Conservation (phyloP, 2,797 vertebrate species). For the Xenentodon cancila region DNA sequence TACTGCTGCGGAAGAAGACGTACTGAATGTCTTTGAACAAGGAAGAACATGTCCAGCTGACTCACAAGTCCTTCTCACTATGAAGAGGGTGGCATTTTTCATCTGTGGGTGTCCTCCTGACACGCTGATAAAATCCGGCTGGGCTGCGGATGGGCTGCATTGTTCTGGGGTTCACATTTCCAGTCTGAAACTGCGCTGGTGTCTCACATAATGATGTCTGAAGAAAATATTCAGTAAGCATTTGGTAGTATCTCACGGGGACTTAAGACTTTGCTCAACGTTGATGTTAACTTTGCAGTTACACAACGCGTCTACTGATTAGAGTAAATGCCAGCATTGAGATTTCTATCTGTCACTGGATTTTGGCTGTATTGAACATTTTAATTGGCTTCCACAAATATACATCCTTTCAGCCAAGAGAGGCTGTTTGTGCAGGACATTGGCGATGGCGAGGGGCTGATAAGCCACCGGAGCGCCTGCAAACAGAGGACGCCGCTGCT, state of each 20-base stretch:
- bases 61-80: slow-evolving; percentile 7
- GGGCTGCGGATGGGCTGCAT: slow-evolving; percentile 49
- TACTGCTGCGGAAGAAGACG: not conserved
- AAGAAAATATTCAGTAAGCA: slow-evolving; percentile 3
- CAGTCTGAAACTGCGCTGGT: slow-evolving; percentile 15
- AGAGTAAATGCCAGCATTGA: slow-evolving; percentile 8
- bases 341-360: slow-evolving; percentile 1
- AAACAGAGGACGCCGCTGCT: slow-evolving; percentile 30
- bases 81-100: slow-evolving; percentile 21
- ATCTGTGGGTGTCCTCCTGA: slow-evolving; percentile 45
- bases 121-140: slow-evolving; percentile 56
- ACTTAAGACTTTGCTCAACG: not conserved
- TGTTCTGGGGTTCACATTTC: slow-evolving; percentile 48
- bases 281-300: not conserved
- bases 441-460: slow-evolving; percentile 70
- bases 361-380: slow-evolving; percentile 2
- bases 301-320: not conserved
- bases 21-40: slow-evolving; percentile 15
- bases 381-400: slow-evolving; percentile 14
- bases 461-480: slow-evolving; percentile 48
- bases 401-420: slow-evolving; percentile 37
- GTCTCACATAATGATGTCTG: not conserved
- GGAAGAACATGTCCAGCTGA: slow-evolving; percentile 27
- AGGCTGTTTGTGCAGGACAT: slow-evolving; percentile 73
- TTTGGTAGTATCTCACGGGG: not conserved